Conservation (phyloP, 2,797 vertebrate genomes). For the Pelodytes ibericus region DNA sequence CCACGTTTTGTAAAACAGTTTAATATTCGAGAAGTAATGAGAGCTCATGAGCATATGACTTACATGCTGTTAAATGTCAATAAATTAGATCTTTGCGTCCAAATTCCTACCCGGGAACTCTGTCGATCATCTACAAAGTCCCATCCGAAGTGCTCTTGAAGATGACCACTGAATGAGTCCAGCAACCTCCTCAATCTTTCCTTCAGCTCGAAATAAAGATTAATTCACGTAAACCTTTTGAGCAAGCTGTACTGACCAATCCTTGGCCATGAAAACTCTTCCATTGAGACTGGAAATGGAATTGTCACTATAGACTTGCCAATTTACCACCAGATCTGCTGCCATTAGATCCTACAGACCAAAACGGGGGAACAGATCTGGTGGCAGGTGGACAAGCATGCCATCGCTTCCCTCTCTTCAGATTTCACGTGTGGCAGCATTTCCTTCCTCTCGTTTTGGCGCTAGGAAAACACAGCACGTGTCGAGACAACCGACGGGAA, state of each 20-base stretch:
- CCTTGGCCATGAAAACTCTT: neutral
- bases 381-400: constrained; percentile 15
- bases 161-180: no score
- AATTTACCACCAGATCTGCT: neutral
- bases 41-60: no score
- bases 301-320: neutral
- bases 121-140: neutral
- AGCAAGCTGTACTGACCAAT: neutral
- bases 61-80: no score
- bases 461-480: constrained; percentile 29
- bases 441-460: neutral
- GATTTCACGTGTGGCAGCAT: constrained; percentile 4
- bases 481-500: constrained; percentile 8
- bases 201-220: no score
- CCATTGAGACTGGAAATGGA: neutral
- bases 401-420: neutral
- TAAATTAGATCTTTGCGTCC: no score
- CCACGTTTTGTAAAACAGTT: no score
- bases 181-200: no score
- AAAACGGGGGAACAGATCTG: constrained; percentile 1
- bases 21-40: no score
- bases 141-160: no score
- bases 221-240: neutral
- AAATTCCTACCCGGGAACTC: no score
- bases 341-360: neutral